Evolutionary conservation across 2,113 vertebrate species (phyloP).

Genomic region (Grus americana): DNA sequence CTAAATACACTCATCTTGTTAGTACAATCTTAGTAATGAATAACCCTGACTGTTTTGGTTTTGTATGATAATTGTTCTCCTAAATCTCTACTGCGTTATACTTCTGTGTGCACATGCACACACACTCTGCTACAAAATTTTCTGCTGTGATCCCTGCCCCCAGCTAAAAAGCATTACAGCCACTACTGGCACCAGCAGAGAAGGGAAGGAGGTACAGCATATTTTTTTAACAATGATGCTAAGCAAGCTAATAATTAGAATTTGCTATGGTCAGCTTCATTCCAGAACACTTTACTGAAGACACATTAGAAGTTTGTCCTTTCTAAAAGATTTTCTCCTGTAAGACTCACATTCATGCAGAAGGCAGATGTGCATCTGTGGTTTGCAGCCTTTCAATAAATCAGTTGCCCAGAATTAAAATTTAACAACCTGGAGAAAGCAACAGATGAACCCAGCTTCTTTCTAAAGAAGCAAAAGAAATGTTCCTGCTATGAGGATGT

Average conservation of each 20-base stretch:
- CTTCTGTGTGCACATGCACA: not conserved
- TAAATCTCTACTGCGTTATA: not conserved
- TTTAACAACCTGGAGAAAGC: not conserved
- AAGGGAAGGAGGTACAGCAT: not conserved
- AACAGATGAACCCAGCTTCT: not conserved
- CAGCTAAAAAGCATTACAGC: not conserved
- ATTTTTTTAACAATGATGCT: not conserved
- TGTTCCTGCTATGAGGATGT: not conserved
- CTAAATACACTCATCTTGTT: not conserved
- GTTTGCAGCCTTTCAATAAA: not conserved
- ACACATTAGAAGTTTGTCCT: not conserved
- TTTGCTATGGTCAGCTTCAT: not conserved
- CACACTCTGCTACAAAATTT: not conserved
- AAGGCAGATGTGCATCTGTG: not conserved
- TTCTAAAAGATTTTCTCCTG: not conserved
- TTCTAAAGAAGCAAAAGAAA: not conserved
- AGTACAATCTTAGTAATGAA: not conserved
- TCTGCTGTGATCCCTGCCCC: not conserved
- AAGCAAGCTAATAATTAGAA: not conserved
- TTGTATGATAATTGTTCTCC: not conserved
- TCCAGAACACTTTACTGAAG: not conserved
- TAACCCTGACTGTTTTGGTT: not conserved
- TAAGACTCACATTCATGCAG: not conserved
- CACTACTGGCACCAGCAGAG: not conserved
- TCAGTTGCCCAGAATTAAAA: not conserved